Evolutionary conservation across 2,888 invertebrate genomes (phyloP).

Genomic region (Drosophila sordidapex): DNA sequence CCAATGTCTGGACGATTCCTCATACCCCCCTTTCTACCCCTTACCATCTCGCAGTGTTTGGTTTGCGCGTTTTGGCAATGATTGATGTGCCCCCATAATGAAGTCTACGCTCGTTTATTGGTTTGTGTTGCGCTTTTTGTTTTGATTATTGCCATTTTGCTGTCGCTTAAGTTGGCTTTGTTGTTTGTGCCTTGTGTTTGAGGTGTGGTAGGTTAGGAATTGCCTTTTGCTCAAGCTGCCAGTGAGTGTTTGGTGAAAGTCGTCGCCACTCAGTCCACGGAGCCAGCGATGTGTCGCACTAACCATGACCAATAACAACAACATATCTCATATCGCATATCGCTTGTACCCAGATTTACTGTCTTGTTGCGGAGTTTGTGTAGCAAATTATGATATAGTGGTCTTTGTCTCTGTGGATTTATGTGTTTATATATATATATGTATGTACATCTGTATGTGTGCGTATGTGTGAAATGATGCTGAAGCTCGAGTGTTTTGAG

Average conservation of each 20-base stretch:
- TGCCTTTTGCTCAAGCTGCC: conserved; percentile 12
- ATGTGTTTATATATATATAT: background rate
- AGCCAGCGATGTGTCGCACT: conserved; percentile 27
- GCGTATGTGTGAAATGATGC: background rate
- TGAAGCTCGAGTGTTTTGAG: conserved; percentile 29
- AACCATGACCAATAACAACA: conserved; percentile 38
- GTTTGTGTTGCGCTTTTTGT: conserved; percentile 72
- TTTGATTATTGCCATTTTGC: conserved; percentile 75
- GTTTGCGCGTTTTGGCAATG: conserved; percentile 68
- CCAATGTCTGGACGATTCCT: conserved; percentile 24
- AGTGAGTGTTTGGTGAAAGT: conserved; percentile 48
- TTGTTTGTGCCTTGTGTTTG: conserved; percentile 16
- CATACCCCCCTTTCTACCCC: background rate
- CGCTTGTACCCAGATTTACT: conserved; percentile 29
- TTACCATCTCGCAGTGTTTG: conserved; percentile 1
- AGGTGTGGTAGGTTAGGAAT: conserved; percentile 77
- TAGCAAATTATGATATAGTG: conserved; percentile 54
- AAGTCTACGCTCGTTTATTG: conserved; percentile 68
- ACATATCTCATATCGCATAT: conserved; percentile 18
- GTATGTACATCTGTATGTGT: background rate
- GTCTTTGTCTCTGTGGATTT: conserved; percentile 17
- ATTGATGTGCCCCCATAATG: conserved; percentile 73
- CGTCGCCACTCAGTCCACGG: conserved; percentile 9
- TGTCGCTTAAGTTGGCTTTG: conserved; percentile 59
- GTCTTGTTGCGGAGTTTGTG: conserved; percentile 40